A percentile compares a stretch with the other conserved stretches of the same genome.
These are phyloP conservation scores for Hirtodrosophila duncani DNA, from an alignment of 2,888 invertebrate genomes.

Conservation along the genomic window DNA sequence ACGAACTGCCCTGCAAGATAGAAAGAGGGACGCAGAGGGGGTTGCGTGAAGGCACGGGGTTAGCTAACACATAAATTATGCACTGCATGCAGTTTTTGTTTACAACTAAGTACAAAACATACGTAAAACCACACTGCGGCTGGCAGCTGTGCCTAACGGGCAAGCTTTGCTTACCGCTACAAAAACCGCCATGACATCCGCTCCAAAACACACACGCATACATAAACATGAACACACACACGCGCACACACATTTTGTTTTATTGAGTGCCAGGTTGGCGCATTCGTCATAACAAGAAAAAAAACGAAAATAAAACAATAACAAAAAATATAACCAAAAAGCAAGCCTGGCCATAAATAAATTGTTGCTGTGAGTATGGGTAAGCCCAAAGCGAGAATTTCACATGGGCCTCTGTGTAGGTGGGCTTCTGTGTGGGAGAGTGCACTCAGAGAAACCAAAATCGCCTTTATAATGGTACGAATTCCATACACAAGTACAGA, in stretches of 20 bases:
- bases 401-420: too few species aligned
- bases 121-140: slow-evolving; percentile 41
- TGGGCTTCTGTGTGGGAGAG: not conserved
- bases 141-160: slow-evolving; percentile 42
- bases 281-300: slow-evolving; percentile 26
- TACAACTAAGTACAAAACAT: slow-evolving; percentile 52
- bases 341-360: slow-evolving; percentile 31
- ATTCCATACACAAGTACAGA: too few species aligned
- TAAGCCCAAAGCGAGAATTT: slow-evolving; percentile 21
- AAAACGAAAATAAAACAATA: slow-evolving; percentile 1
- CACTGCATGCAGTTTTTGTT: slow-evolving; percentile 12
- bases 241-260: slow-evolving; percentile 30
- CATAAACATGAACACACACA: slow-evolving; percentile 24
- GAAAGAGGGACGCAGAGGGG: not conserved
- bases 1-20: slow-evolving; percentile 50
- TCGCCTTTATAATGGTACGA: too few species aligned
- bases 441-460: too few species aligned
- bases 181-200: slow-evolving; percentile 54
- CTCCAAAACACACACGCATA: slow-evolving; percentile 25
- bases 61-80: slow-evolving; percentile 43
- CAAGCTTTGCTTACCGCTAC: slow-evolving; percentile 48
- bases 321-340: not conserved
- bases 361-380: slow-evolving; percentile 16
- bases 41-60: slow-evolving; percentile 8
- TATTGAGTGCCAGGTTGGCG: slow-evolving; percentile 47